Evolutionary conservation across 2,888 invertebrate species (phyloP), one percentile per base, ranked within the genome.

Genomic region (Drosophila picticornis): DNA sequence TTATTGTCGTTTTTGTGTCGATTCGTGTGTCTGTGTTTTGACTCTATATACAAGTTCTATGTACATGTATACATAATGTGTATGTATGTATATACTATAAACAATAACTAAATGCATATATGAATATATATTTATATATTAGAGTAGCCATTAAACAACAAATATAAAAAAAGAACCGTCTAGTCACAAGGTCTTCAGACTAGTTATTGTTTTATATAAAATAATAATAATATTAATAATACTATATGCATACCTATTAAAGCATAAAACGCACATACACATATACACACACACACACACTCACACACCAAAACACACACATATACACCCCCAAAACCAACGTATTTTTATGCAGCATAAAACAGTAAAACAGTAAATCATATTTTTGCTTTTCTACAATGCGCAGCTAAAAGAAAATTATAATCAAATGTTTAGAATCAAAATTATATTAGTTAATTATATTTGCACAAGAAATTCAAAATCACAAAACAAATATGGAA

Each of bases 101-200:
- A 80, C 61, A 69, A 74, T 74, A 67, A 71, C 77, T 71, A 71
- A 75, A 64, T 61, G 63, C 77, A 77, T 72, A 76, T 73, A 69
- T 22, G 25, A 11, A 27, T 56, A 38, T 56, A 38, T 29, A 57
- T 29, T 40, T 40, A 38, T 66, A 66, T 71, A 64, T 77, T 72
- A 72, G 64, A 52, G 40, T 75, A 79, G 51, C 60, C 53, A 48
- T 65, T 78, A 78, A 78, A 63, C 55, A 68, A 75, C 62, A 68
- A 72, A 65, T 56, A 71, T 40, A 71, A 32, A 60, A 66, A 58
- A 69, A 58, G 80, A 88, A 86, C 84, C 86, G 80, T 91, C 91
- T 92, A 92, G 91, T 92, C 91, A 91, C 81, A 89, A 90, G 87
- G 90, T 90, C 91, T 88, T 91, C 90, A 92, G 92, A 92, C 92